phyloP scores from a whole-genome alignment of 1,140 invertebrate genomes.

The Papilio helenus region DNA sequence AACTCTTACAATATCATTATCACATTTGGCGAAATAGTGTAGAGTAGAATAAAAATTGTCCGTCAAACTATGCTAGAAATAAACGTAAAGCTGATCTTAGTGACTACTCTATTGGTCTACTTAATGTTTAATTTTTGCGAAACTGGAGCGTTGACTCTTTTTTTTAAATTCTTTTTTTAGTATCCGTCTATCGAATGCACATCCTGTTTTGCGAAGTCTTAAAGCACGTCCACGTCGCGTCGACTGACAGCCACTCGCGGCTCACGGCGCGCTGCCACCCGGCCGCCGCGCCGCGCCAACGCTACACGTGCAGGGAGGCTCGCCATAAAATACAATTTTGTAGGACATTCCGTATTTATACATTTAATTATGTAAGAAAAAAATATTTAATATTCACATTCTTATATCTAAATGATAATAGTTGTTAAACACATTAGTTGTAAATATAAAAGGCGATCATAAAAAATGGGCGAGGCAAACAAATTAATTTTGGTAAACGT shows the following conservation, averaged over 20 bases:
- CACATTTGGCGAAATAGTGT: too few relatives aligned
- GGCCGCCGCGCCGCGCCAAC: conserved; percentile 15
- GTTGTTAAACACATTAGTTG: too few relatives aligned
- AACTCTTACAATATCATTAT: background rate
- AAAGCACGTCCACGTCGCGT: conserved; percentile 38
- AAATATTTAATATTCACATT: background rate
- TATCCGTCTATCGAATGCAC: conserved; percentile 30
- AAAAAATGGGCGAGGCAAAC: too few relatives aligned
- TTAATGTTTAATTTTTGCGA: conserved; percentile 1
- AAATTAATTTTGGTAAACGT: too few relatives aligned
- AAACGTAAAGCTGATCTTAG: background rate
- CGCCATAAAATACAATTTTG: background rate
- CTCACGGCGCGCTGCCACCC: conserved; percentile 24
- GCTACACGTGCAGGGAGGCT: conserved; percentile 34
- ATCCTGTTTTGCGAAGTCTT: conserved; percentile 40
- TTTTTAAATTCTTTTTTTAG: conserved; percentile 8
- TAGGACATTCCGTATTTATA: background rate
- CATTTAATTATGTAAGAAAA: background rate
- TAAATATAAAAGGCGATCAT: too few relatives aligned
- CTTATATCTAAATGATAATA: too few relatives aligned
- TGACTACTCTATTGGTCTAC: background rate
- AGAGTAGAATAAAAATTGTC: too few relatives aligned
- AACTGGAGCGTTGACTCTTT: conserved; percentile 22
- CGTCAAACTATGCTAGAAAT: background rate
- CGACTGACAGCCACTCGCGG: conserved; percentile 30